Evolutionary conservation across 2,888 invertebrate genomes (phyloP), one percentile per base, ranked within the genome.

Genomic region (Synanthedon andrenaeformis): DNA sequence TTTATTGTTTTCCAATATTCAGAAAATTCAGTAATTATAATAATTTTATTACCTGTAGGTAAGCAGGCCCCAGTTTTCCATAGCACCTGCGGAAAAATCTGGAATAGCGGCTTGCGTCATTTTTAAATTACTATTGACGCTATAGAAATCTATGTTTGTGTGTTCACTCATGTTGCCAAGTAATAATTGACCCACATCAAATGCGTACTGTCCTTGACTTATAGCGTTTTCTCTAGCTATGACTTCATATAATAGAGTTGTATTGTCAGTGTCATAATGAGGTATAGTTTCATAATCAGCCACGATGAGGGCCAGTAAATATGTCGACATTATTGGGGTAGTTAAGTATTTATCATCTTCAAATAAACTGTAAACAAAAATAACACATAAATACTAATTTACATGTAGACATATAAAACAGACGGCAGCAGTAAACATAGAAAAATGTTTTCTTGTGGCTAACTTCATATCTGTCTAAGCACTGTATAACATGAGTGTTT

Each of bases 21-120:
- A 23, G 23, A 28, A 28, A 8, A 28, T 28, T 28, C 28, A 28
- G 28, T 28, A 28, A 28, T 28, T 35, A 35, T 35, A 10, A 10
- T 35, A 10, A 35, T 35, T 13, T 45, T 45, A 10, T 35, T 69
- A 91, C 91, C 90, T 90, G 79, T 93, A 95, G 0, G 94, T 94
- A 5, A 94, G 89, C 48, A 95, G 77, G 5, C 94, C 95, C 94
- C 94, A 95, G 71, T 95, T 95, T 72, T 94, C 94, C 94, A 95
- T 94, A 57, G 94, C 94, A 54, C 93, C 93, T 62, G 92, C 91
- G 35, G 90, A 83, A 70, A 94, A 94, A 69, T 94, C 93, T 3
- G 94, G 93, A 57, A 95, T 90, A 1, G 94, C 92, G 8, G 94
- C 92, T 62, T 94, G 91, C 58, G 95, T 94, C 70, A 92, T 88